Evolutionary conservation across 37 sponge, comb jelly and placozoan genomes (phyloP).

Genomic region (Haliclona indistincta): DNA sequence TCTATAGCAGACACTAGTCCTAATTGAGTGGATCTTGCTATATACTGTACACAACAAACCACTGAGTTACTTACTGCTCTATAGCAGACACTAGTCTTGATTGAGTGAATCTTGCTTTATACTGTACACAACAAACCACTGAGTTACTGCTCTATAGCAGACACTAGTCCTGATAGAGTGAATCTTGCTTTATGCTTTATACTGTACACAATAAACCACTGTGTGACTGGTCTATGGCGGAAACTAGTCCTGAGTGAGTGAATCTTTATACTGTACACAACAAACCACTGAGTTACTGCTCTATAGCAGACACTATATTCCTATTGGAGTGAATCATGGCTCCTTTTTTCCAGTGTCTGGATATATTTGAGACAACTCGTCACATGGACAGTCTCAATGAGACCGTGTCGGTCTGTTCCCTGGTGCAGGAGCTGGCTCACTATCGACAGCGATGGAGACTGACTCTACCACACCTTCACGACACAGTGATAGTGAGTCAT

Average conservation of each 20-base stretch:
- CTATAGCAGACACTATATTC: background rate
- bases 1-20: too few species aligned
- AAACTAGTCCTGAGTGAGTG: background rate
- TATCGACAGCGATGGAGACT: conserved; percentile 49
- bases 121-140: too few species aligned
- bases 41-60: too few species aligned
- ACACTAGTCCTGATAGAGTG: too few species aligned
- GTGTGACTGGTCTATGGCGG: too few species aligned
- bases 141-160: too few species aligned
- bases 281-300: background rate
- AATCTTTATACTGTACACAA: background rate
- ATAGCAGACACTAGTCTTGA: too few species aligned
- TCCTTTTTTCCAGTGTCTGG: conserved; percentile 33
- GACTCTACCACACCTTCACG: conserved; percentile 41
- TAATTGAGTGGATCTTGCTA: too few species aligned
- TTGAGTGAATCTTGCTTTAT: too few species aligned
- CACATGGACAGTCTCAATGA: conserved; percentile 17
- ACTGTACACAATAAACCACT: too few species aligned
- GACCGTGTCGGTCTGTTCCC: conserved; percentile 23
- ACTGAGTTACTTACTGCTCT: too few species aligned
- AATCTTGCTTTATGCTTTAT: too few species aligned
- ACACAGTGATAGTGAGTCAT: background rate
- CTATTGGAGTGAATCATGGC: background rate
- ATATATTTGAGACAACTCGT: conserved; percentile 33
- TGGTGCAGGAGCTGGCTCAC: conserved; percentile 41